phyloP scores from a whole-genome alignment of 2,797 vertebrate species.

The Sebastes nivosus region DNA sequence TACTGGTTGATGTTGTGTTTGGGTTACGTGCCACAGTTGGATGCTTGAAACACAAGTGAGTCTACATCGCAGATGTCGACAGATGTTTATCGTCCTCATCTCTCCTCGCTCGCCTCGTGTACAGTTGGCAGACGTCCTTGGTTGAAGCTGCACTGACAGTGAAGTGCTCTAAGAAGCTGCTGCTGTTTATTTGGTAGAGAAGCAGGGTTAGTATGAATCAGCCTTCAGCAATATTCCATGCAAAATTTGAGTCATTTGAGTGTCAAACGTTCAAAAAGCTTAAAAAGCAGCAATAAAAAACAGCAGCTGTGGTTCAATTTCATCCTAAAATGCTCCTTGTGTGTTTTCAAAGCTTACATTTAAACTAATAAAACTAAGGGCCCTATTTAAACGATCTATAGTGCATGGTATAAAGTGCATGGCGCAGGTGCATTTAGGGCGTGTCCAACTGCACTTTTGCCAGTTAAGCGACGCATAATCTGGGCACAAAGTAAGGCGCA shows the following conservation, averaged over 20 bases:
- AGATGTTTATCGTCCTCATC: constrained; percentile 21
- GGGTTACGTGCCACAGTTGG: background rate
- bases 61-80: constrained; percentile 11
- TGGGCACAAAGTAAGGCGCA: too few species aligned
- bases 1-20: background rate
- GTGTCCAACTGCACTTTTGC: too few species aligned
- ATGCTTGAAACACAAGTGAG: constrained; percentile 12
- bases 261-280: background rate
- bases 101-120: background rate
- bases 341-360: background rate
- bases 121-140: background rate
- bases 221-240: background rate
- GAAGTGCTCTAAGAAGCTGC: background rate
- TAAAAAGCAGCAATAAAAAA: background rate
- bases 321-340: background rate
- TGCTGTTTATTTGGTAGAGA: background rate
- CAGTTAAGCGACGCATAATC: too few species aligned
- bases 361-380: background rate
- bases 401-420: too few species aligned
- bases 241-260: background rate
- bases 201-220: background rate
- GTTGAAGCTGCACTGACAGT: background rate
- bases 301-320: background rate
- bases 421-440: too few species aligned
- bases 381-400: too few species aligned